Conservation (phyloP, 2,888 invertebrate genomes). For the Eugnorisma glareosa region DNA sequence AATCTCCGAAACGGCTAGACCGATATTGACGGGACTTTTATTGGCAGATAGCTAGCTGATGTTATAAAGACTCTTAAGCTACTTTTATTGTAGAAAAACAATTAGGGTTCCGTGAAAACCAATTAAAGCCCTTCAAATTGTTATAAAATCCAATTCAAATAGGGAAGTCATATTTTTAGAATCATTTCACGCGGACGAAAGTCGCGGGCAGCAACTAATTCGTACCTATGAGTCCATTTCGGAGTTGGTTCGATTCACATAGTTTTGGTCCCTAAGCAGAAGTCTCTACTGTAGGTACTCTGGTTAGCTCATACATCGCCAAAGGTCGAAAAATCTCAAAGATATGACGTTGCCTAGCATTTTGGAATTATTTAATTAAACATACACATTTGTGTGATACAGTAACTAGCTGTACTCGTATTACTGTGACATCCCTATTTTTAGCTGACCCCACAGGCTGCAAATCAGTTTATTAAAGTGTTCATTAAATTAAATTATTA, state of each 20-base stretch:
- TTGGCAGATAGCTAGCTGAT: too few species aligned
- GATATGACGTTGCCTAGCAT: background rate
- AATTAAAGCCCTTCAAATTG: too few species aligned
- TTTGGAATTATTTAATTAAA: background rate
- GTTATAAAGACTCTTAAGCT: too few species aligned
- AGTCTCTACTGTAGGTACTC: background rate
- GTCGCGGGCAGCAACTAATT: too few species aligned
- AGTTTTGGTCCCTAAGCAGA: background rate
- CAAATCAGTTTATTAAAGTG: conserved; percentile 28
- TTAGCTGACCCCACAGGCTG: conserved; percentile 14
- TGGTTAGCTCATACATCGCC: background rate
- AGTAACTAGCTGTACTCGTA: background rate
- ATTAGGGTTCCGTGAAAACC: too few species aligned
- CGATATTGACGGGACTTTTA: too few species aligned
- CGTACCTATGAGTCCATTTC: background rate
- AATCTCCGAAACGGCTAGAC: too few species aligned
- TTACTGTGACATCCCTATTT: conserved; percentile 20
- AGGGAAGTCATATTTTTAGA: too few species aligned
- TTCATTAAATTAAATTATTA: conserved; percentile 27
- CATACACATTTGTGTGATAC: background rate
- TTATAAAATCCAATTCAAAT: too few species aligned
- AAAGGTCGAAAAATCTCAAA: background rate
- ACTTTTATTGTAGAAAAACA: too few species aligned
- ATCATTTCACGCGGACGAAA: too few species aligned
- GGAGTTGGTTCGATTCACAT: background rate